A percentile compares a stretch with the other conserved stretches of the same genome.
Conservation (phyloP, 2,797 vertebrate species). For the Hippopotamyrus pictus region DNA sequence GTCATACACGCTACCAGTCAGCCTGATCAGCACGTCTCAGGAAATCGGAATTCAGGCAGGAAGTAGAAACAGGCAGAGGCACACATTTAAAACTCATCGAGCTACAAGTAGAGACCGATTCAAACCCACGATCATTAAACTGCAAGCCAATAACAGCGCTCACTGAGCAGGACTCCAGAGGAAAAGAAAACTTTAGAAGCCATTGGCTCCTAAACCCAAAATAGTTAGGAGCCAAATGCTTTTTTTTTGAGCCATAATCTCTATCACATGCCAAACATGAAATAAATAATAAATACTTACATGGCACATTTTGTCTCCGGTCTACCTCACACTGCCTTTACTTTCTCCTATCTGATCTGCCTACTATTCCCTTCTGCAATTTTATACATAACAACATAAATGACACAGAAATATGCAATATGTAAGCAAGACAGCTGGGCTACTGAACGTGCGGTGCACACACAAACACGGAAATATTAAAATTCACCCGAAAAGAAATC, state of each 20-base stretch:
- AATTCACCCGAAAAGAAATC: not conserved
- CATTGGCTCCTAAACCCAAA: not conserved
- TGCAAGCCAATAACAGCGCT: not conserved
- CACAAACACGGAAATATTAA: not conserved
- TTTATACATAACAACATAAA: not conserved
- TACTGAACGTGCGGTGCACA: not conserved
- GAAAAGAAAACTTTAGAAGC: not conserved
- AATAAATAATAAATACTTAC: not conserved
- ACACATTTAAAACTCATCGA: not conserved
- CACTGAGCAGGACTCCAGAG: not conserved
- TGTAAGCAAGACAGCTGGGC: not conserved
- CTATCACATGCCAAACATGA: not conserved
- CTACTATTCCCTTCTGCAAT: not conserved
- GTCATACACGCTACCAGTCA: not conserved
- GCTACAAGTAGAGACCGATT: not conserved
- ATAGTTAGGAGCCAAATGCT: not conserved
- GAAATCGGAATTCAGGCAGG: not conserved
- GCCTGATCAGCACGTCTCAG: not conserved
- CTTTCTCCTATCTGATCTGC: not conserved
- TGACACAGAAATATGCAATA: not conserved
- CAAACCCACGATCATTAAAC: not conserved
- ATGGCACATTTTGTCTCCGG: not conserved
- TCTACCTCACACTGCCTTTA: not conserved
- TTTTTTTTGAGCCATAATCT: not conserved
- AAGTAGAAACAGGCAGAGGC: not conserved